phyloP scores from a whole-genome alignment of 2,113 vertebrate genomes.

The Sialia sialis region DNA sequence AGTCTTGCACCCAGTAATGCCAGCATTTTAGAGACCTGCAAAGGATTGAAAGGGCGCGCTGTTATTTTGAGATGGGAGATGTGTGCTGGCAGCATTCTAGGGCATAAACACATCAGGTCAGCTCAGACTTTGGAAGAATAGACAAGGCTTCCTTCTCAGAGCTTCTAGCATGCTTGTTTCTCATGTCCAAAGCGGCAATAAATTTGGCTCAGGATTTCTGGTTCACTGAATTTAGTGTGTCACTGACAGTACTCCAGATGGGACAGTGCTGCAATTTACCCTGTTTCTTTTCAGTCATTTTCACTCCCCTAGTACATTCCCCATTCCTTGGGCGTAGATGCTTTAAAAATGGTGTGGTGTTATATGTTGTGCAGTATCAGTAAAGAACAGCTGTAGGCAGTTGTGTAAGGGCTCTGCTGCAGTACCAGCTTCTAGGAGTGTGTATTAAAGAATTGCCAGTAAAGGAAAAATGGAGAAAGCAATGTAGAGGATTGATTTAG shows the following conservation, averaged over 20 bases:
- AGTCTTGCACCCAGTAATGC: neutral
- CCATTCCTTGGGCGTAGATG: neutral
- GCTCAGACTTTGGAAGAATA: neutral
- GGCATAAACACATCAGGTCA: neutral
- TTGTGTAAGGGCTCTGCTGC: neutral
- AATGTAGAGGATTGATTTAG: neutral
- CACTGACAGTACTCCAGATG: neutral
- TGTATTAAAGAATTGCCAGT: neutral
- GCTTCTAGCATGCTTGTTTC: neutral
- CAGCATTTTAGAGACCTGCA: neutral
- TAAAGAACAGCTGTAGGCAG: neutral
- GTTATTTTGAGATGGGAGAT: neutral
- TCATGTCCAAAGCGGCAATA: neutral
- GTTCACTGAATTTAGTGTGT: neutral
- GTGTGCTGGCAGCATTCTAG: neutral
- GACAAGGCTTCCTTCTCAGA: neutral
- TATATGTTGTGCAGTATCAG: accelerated
- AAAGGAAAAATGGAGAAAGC: neutral
- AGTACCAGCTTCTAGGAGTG: neutral
- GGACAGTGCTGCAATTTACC: neutral
- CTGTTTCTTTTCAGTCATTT: neutral
- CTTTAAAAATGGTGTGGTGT: neutral
- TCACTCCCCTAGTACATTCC: neutral
- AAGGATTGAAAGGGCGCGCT: neutral
- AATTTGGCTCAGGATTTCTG: neutral